phyloP scores from a whole-genome alignment of 2,888 invertebrate species.

The Neoascia interrupta region DNA sequence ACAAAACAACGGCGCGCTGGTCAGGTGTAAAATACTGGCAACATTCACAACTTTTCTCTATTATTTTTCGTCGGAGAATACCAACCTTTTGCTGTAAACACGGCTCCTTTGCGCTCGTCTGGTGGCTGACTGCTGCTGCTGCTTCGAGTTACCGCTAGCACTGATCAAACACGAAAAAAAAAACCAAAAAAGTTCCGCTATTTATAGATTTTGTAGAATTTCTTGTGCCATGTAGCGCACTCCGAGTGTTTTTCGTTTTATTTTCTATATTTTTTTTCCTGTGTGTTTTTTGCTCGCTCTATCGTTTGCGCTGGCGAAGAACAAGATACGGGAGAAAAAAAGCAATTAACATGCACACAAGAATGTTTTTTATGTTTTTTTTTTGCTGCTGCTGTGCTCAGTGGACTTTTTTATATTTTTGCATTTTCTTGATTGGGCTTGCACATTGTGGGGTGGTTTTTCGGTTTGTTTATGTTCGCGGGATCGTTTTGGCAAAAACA shows the following conservation, averaged over 20 bases:
- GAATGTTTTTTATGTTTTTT: constrained; percentile 49
- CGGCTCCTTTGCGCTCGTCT: constrained; percentile 44
- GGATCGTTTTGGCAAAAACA: constrained; percentile 40
- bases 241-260: constrained; percentile 52
- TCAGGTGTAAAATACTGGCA: no score
- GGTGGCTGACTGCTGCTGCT: constrained; percentile 30
- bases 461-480: constrained; percentile 52
- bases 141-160: constrained; percentile 55
- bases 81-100: constrained; percentile 58
- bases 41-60: no score
- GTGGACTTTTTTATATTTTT: constrained; percentile 56
- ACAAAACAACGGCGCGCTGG: no score
- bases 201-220: constrained; percentile 64
- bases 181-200: constrained; percentile 47
- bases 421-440: constrained; percentile 48
- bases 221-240: constrained; percentile 66
- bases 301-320: constrained; percentile 52
- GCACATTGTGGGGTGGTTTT: constrained; percentile 37
- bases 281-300: constrained; percentile 11
- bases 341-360: constrained; percentile 66
- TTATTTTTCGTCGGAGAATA: constrained; percentile 17
- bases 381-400: constrained; percentile 23
- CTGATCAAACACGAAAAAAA: constrained; percentile 36
- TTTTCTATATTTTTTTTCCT: constrained; percentile 15
- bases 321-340: constrained; percentile 54